Evolutionary conservation across 2,113 vertebrate species (phyloP).

Genomic region (Tragelaphus imberbis): DNA sequence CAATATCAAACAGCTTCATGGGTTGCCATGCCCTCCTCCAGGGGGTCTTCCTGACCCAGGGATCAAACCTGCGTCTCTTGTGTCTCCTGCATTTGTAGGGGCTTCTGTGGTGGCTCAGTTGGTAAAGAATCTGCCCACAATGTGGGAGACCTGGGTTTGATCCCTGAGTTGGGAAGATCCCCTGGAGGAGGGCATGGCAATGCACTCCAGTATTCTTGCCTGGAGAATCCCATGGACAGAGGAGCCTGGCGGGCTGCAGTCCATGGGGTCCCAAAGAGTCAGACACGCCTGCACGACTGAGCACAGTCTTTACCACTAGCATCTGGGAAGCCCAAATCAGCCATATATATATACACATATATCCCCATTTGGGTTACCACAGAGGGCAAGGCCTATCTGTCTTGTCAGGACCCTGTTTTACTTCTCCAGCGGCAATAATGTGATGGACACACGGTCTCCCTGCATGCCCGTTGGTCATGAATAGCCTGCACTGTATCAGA

Average conservation of each 20-base stretch:
- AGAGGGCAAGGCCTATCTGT: neutral
- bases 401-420: neutral
- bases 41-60: neutral
- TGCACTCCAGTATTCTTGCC: neutral
- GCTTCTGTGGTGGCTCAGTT: neutral
- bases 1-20: neutral
- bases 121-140: neutral
- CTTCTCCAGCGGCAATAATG: rapidly evolving
- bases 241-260: neutral
- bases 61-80: neutral
- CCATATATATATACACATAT: rapidly evolving
- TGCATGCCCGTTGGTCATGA: rapidly evolving
- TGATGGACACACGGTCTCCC: rapidly evolving
- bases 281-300: rapidly evolving
- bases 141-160: neutral
- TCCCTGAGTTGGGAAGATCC: neutral
- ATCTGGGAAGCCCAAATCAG: neutral
- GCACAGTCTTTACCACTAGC: neutral
- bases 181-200: neutral
- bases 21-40: neutral
- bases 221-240: neutral
- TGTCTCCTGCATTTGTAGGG: neutral
- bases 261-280: neutral
- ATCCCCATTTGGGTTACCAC: neutral
- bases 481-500: no score